Base-by-base conservation (phyloP, 2,113 vertebrate genomes). In the Thalassarche chlororhynchos region DNA sequence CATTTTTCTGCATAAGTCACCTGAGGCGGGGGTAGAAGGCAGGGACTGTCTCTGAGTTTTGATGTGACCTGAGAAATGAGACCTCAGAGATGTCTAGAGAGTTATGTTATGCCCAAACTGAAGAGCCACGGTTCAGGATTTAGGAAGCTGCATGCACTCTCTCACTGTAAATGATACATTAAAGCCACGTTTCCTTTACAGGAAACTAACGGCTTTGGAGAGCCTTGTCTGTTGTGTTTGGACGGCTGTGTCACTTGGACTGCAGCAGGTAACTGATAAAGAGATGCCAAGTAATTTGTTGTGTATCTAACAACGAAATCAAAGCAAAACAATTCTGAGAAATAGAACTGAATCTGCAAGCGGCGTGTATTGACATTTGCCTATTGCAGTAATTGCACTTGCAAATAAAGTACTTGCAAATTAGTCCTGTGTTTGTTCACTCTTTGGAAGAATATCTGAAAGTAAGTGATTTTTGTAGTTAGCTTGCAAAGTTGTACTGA, bases 261-360 rank as follows among this genome's bases (percentile, higher is more conserved):
- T 79, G 70, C 70, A 85, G 57, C 47, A 93, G 44, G 26, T 65
- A 69, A 76, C 84, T 61, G 61, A 65, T 76, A 74, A 32, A 72
- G 49, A 68, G 46, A 72, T 68, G 91, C 57, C 81, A 91, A 68
- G 21, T 94, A 49, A 61, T 57, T 84, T 54, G 21, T 49, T 71
- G 17, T 34, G 25, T 87, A 72, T 82, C 60, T 82, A 64, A 82
- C 23, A 82, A 61, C 0, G 0, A 84, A 87, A 85, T 51, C 42
- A 92, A 92, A 96, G 52, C 36, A 76, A 82, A 92, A 58, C 51
- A 81, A 14, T 96, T 97, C 89, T 65, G 61, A 69, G 84, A 92
- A 96, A 62, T 4, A 46, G 21, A 79, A 49, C 12, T 1, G 5
- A 84, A 70, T 52, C 54, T 4, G 3, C 49, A 72, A 61, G 29